Percentiles rank a stretch among this genome's conserved stretches.
phyloP scores from a whole-genome alignment of 37 sponge, comb jelly and placozoan species.

The Oscarella lobularis region DNA sequence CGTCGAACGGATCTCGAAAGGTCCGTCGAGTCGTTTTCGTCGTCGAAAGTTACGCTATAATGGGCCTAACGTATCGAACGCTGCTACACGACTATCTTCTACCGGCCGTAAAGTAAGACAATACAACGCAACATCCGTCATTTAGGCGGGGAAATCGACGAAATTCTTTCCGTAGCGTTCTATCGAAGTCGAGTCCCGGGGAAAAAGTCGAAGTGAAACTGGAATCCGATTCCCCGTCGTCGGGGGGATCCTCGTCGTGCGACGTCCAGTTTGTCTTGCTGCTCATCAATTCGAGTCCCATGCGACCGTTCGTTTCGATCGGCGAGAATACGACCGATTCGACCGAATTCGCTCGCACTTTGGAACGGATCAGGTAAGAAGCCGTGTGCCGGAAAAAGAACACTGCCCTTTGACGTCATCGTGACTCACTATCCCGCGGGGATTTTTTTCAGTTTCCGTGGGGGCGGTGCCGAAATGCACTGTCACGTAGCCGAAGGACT shows the following conservation, averaged over 20 bases:
- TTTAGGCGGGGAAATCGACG: not conserved
- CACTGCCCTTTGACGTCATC: no score
- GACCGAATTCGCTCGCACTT: no score
- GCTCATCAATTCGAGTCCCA: no score
- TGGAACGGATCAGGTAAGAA: no score
- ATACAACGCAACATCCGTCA: not conserved
- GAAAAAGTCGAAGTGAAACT: not conserved
- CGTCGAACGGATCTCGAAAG: no score
- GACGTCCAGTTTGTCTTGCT: no score
- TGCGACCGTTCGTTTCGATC: not conserved
- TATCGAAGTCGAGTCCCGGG: not conserved
- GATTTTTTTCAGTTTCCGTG: constrained; percentile 2
- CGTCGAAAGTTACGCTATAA: not conserved
- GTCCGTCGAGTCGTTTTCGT: not conserved
- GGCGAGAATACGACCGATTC: no score
- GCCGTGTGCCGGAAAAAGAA: no score
- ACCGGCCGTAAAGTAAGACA: not conserved
- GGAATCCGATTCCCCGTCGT: no score
- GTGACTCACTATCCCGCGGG: no score
- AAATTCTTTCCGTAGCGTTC: not conserved
- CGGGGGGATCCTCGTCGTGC: no score
- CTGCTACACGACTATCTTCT: not conserved
- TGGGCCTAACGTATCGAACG: not conserved
- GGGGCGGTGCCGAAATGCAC: not conserved
- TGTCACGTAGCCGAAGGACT: not conserved